Conservation (phyloP, 2,888 invertebrate species). For the Ophonus ardosiacus region DNA sequence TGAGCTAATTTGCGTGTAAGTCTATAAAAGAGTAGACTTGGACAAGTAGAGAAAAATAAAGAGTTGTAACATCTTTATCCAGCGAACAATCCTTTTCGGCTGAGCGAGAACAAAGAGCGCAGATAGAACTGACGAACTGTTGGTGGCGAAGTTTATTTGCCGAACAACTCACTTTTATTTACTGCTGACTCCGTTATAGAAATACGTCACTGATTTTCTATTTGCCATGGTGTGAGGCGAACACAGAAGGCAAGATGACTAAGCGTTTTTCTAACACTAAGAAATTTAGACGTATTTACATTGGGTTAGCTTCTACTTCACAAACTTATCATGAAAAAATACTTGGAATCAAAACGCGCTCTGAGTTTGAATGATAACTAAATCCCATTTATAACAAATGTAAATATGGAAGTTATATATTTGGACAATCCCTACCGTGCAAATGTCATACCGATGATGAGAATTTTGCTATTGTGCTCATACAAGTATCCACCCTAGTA, state of each 20-base stretch:
- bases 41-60: slow-evolving; percentile 17
- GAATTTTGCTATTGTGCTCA: no score
- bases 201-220: slow-evolving; percentile 60
- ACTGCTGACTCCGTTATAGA: slow-evolving; percentile 58
- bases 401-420: no score
- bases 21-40: not conserved
- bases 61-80: slow-evolving; percentile 42
- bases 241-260: slow-evolving; percentile 36
- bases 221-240: slow-evolving; percentile 44
- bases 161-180: slow-evolving; percentile 57
- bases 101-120: slow-evolving; percentile 10
- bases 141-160: slow-evolving; percentile 54
- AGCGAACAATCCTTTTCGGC: slow-evolving; percentile 23
- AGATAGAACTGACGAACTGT: slow-evolving; percentile 15
- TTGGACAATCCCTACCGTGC: no score
- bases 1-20: not conserved
- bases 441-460: no score
- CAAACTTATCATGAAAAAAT: slow-evolving; percentile 11
- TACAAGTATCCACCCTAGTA: no score
- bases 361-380: no score
- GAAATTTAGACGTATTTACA: slow-evolving; percentile 50
- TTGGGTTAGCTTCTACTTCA: slow-evolving; percentile 40
- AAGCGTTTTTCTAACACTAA: slow-evolving; percentile 50
- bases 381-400: no score
- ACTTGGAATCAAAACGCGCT: not conserved